A percentile compares a stretch with the other conserved stretches of the same genome.
Conservation (phyloP, 2,888 invertebrate genomes). For the Macrophya alboannulata region DNA sequence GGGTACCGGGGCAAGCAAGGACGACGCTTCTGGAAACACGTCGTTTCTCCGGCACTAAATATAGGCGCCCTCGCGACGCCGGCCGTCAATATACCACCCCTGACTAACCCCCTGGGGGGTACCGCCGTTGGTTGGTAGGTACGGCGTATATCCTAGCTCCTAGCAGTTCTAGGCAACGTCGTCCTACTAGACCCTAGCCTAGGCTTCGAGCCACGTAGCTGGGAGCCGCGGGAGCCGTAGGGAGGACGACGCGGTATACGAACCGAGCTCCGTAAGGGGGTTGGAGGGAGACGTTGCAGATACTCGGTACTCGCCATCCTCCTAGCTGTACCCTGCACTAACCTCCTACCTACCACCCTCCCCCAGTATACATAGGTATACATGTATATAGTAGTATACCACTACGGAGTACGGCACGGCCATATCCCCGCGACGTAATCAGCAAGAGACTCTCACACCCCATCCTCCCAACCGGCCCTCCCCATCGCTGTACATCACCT, state of each 20-base stretch:
- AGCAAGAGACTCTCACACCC: slow-evolving; percentile 74
- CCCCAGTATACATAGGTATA: background rate
- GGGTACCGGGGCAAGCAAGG: background rate
- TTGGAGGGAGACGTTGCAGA: slow-evolving; percentile 51
- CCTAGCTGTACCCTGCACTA: slow-evolving; percentile 34
- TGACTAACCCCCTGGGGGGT: slow-evolving; percentile 75
- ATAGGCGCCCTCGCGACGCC: slow-evolving; percentile 80
- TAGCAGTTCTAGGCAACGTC: slow-evolving; percentile 34
- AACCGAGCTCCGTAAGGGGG: slow-evolving; percentile 25
- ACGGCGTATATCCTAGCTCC: slow-evolving; percentile 56
- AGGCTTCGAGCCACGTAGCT: slow-evolving; percentile 39
- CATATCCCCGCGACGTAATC: slow-evolving; percentile 77
- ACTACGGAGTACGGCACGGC: slow-evolving; percentile 34
- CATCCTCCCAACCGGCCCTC: slow-evolving; percentile 61
- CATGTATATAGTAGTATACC: background rate
- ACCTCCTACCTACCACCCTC: background rate
- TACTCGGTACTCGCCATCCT: slow-evolving; percentile 52
- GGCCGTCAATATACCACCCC: slow-evolving; percentile 80
- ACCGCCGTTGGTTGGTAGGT: slow-evolving; percentile 59
- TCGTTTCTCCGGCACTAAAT: slow-evolving; percentile 78
- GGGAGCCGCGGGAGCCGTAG: slow-evolving; percentile 26
- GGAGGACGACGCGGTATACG: slow-evolving; percentile 43
- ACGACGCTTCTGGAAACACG: slow-evolving; percentile 74
- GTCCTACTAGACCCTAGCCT: slow-evolving; percentile 43
- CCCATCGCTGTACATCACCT: slow-evolving; percentile 54